These are phyloP conservation scores for Menidia beryllina DNA, from an alignment of 2,113 vertebrate species.

Conservation along the genomic window DNA sequence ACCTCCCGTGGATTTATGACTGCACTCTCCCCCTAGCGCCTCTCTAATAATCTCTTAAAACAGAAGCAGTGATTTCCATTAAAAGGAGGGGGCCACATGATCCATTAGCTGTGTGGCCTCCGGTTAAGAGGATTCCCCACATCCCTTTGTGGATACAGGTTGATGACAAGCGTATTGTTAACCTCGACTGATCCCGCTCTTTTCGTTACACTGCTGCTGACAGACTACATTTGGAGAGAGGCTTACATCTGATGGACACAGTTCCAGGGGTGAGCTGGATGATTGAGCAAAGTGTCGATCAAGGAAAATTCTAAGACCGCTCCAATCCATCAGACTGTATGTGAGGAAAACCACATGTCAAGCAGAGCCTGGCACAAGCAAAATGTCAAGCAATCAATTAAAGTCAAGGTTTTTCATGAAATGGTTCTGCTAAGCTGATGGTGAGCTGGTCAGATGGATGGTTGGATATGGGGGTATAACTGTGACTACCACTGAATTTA, in stretches of 20 bases:
- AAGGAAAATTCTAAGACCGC: conserved; percentile 18
- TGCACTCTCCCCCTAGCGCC: background rate
- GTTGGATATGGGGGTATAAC: too few relatives aligned
- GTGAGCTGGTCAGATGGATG: conserved; percentile 6
- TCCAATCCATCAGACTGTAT: conserved; percentile 13
- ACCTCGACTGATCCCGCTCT: conserved; percentile 40
- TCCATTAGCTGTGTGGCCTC: conserved; percentile 48
- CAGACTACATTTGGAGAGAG: conserved; percentile 46
- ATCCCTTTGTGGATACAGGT: conserved; percentile 19
- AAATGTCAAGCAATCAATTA: background rate
- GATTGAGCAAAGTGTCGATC: conserved; percentile 41
- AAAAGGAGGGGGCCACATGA: conserved; percentile 45
- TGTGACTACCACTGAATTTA: too few relatives aligned
- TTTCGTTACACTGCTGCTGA: conserved; percentile 45
- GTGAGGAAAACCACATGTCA: background rate
- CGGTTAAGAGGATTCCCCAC: conserved; percentile 75
- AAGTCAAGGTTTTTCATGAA: conserved; percentile 7
- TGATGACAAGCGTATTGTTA: conserved; percentile 30
- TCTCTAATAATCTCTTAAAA: conserved; percentile 65
- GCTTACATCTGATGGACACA: conserved; percentile 53
- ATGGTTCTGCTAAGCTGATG: conserved; percentile 6
- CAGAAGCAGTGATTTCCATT: conserved; percentile 56
- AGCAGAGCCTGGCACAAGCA: background rate
- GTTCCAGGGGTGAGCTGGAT: conserved; percentile 41
- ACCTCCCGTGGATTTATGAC: conserved; percentile 57